Evolutionary conservation across 2,113 vertebrate species (phyloP).

Genomic region (Panurus biarmicus): DNA sequence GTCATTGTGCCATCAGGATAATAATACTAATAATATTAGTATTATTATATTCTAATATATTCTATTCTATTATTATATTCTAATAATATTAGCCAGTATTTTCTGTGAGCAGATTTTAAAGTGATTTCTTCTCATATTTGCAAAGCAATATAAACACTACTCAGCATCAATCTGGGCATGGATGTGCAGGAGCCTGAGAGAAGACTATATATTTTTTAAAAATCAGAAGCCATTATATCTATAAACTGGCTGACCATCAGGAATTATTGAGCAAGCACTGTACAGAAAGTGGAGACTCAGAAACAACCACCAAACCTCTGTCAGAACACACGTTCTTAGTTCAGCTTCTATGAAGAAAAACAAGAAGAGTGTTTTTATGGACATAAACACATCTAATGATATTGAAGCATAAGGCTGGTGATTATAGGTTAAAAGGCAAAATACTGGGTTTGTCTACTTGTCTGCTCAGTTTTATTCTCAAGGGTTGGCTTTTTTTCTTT

Average conservation of each 20-base stretch:
- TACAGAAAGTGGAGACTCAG: neutral
- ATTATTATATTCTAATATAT: too few species aligned
- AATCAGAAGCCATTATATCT: neutral
- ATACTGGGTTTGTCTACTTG: neutral
- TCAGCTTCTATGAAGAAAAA: neutral
- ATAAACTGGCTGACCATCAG: neutral
- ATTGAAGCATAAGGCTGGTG: neutral
- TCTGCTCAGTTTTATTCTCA: neutral
- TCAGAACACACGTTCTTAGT: neutral
- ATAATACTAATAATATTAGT: neutral
- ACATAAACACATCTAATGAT: neutral
- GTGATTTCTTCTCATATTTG: neutral
- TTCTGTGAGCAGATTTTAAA: neutral
- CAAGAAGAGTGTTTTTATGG: neutral
- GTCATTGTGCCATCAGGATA: neutral
- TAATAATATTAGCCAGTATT: neutral
- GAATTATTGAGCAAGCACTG: neutral
- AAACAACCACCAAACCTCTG: neutral
- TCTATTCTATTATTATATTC: too few species aligned
- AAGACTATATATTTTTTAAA: neutral
- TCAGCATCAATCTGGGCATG: neutral
- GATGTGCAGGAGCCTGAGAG: neutral
- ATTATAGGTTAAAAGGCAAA: neutral
- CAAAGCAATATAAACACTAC: neutral
- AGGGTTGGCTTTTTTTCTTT: neutral